Evolutionary conservation across 2,888 invertebrate genomes (phyloP).

Genomic region (Leptopterna dolabrata): DNA sequence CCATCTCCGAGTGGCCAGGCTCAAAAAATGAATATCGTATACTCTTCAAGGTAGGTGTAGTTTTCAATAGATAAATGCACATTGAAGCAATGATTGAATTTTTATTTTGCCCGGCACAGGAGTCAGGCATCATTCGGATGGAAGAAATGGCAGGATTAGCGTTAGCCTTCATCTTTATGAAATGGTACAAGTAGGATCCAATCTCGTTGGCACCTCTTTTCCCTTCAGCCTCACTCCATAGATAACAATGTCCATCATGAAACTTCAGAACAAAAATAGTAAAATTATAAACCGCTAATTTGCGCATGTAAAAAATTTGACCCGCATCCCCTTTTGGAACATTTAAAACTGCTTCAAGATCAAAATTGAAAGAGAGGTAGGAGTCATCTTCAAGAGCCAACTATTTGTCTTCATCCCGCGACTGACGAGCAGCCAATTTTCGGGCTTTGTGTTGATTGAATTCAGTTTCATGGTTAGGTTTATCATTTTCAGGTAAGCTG

Average conservation of each 20-base stretch:
- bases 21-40: constrained; percentile 11
- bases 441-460: not conserved
- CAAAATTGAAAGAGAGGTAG: constrained; percentile 21
- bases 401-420: constrained; percentile 7
- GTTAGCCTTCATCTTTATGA: constrained; percentile 21
- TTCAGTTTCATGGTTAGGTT: not conserved
- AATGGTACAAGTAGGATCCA: constrained; percentile 53
- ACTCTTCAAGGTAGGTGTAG: not conserved
- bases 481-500: not conserved
- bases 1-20: constrained; percentile 18
- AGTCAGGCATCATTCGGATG: constrained; percentile 28
- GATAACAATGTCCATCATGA: constrained; percentile 59
- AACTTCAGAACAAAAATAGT: constrained; percentile 60
- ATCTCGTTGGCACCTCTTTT: constrained; percentile 59
- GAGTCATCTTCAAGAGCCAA: not conserved
- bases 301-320: constrained; percentile 22
- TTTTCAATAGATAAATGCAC: constrained; percentile 30
- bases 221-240: constrained; percentile 61
- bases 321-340: constrained; percentile 10
- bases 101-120: constrained; percentile 11
- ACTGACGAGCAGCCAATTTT: not conserved
- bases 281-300: constrained; percentile 58
- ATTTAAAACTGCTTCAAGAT: constrained; percentile 5
- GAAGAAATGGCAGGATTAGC: not conserved
- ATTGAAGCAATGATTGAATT: constrained; percentile 5